A percentile compares a stretch with the other conserved stretches of the same genome.
Conservation (phyloP, 2,888 invertebrate species). For the Cryptocephalus moraei region DNA sequence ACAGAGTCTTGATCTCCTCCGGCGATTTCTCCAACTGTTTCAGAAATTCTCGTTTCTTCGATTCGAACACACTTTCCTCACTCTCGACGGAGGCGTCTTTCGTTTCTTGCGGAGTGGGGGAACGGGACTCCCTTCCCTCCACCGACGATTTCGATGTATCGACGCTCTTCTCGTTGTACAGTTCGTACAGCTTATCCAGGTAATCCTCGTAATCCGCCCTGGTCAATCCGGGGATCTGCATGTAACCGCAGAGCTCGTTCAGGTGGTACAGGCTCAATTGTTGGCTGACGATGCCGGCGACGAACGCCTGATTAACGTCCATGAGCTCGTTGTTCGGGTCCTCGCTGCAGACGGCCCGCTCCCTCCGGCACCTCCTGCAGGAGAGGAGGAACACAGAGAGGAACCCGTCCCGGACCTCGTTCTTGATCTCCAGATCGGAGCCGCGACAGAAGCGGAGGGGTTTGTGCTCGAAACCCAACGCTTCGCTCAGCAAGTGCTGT, state of each 20-base stretch:
- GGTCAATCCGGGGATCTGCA: slow-evolving; percentile 17
- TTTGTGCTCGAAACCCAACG: slow-evolving; percentile 18
- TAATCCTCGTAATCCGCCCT: slow-evolving; percentile 15
- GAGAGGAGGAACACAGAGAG: slow-evolving; percentile 16
- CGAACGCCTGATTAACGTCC: slow-evolving; percentile 19
- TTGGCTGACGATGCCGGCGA: slow-evolving; percentile 20
- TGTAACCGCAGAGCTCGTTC: slow-evolving; percentile 19
- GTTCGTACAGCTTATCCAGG: slow-evolving; percentile 16
- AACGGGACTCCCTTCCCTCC: neutral
- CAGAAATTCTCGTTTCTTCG: slow-evolving; percentile 13
- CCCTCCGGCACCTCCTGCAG: slow-evolving; percentile 15
- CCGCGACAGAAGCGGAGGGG: slow-evolving; percentile 15
- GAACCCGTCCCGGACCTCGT: slow-evolving; percentile 20
- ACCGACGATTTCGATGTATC: neutral
- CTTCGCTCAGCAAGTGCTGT: slow-evolving; percentile 17
- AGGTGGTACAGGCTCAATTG: slow-evolving; percentile 18
- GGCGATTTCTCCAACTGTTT: slow-evolving; percentile 11
- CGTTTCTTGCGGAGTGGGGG: slow-evolving; percentile 1
- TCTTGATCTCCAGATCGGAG: slow-evolving; percentile 17
- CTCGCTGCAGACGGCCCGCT: slow-evolving; percentile 19
- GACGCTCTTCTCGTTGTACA: slow-evolving; percentile 14
- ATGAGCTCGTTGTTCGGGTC: slow-evolving; percentile 18
- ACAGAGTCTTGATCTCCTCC: slow-evolving; percentile 14
- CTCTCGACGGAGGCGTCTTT: neutral
- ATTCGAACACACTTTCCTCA: slow-evolving; percentile 8